phyloP scores from a whole-genome alignment of 2,888 invertebrate species.

The Megalurothrips usitatus region DNA sequence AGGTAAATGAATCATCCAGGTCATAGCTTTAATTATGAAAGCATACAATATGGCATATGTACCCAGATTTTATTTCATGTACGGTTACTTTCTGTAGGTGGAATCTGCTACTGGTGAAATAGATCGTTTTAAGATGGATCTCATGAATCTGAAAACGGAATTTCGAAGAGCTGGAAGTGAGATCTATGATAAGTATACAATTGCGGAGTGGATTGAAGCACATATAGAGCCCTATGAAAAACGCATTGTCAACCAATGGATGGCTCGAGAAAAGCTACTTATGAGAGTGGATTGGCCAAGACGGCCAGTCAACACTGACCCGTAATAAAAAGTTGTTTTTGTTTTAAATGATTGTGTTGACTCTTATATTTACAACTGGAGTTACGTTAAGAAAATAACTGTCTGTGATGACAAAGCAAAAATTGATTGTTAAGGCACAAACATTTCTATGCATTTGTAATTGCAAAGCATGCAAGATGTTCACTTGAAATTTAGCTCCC shows the following conservation, averaged over 20 bases:
- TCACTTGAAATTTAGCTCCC: not conserved
- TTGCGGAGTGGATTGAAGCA: slow-evolving; percentile 49
- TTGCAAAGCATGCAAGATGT: not conserved
- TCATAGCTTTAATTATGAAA: not conserved
- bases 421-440: not conserved
- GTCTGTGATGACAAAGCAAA: not conserved
- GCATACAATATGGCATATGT: too few species aligned
- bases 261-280: slow-evolving; percentile 48
- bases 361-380: not conserved
- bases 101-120: slow-evolving; percentile 48
- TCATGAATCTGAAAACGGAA: slow-evolving; percentile 47
- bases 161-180: slow-evolving; percentile 47
- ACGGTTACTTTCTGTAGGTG: slow-evolving; percentile 39
- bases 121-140: slow-evolving; percentile 47
- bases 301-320: slow-evolving; percentile 46
- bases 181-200: slow-evolving; percentile 48
- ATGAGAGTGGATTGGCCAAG: slow-evolving; percentile 52
- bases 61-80: too few species aligned
- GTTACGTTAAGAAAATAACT: not conserved
- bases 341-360: slow-evolving; percentile 30
- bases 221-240: slow-evolving; percentile 46
- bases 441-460: not conserved
- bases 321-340: too few species aligned
- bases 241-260: slow-evolving; percentile 45
- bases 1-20: slow-evolving; percentile 39